Conservation (phyloP, 2,888 invertebrate genomes). For the Hofmannophila pseudospretella region DNA sequence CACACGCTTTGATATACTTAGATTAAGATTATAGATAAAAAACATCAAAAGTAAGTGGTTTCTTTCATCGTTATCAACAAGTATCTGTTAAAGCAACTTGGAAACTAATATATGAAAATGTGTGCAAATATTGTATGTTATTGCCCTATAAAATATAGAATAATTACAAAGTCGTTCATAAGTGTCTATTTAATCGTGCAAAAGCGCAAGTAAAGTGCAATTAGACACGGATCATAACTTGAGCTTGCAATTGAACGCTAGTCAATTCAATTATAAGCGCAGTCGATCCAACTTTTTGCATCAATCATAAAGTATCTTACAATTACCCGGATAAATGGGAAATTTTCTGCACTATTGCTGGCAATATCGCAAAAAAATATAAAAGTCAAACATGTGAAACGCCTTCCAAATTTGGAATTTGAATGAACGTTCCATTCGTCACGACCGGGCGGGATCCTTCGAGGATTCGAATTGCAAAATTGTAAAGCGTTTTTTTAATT, state of each 20-base stretch:
- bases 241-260: conserved; percentile 35
- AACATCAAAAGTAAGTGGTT: too few species aligned
- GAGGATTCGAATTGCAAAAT: conserved; percentile 48
- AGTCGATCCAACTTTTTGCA: conserved; percentile 40
- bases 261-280: conserved; percentile 46
- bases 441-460: conserved; percentile 42
- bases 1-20: too few species aligned
- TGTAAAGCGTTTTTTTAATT: conserved; percentile 40
- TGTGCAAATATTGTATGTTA: too few species aligned
- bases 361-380: conserved; percentile 34
- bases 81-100: too few species aligned
- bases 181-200: background rate
- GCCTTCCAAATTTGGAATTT: conserved; percentile 60
- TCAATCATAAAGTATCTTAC: conserved; percentile 48
- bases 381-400: conserved; percentile 63
- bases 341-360: conserved; percentile 60
- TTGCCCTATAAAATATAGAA: background rate
- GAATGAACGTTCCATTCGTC: conserved; percentile 51
- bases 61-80: too few species aligned
- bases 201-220: conserved; percentile 21
- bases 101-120: too few species aligned
- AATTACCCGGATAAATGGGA: conserved; percentile 47
- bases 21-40: too few species aligned
- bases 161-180: conserved; percentile 2
- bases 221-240: conserved; percentile 49